Percentiles rank a stretch among this genome's conserved stretches.
Conservation (phyloP, 1,140 invertebrate species). For the Hyles vespertilio region DNA sequence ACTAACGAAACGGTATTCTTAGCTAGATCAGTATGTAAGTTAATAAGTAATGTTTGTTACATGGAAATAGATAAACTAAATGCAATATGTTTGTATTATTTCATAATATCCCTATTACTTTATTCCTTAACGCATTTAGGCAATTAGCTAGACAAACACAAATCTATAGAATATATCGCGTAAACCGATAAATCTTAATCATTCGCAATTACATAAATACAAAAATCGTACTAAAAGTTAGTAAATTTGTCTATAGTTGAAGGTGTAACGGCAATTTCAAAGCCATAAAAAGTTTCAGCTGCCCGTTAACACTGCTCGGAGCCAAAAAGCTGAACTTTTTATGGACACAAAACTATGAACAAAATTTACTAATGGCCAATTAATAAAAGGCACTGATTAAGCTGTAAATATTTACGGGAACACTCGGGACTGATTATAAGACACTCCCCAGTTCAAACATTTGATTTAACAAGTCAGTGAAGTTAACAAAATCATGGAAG, state of each 20-base stretch:
- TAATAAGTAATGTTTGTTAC: conserved; percentile 61
- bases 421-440: neutral
- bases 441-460: conserved; percentile 9
- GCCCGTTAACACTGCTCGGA: too few species aligned
- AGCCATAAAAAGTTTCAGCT: too few species aligned
- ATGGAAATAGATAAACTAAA: conserved; percentile 59
- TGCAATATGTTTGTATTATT: conserved; percentile 37
- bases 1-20: conserved; percentile 25
- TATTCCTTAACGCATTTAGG: too few species aligned
- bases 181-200: too few species aligned
- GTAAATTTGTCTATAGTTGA: too few species aligned
- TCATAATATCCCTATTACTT: neutral
- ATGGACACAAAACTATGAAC: neutral
- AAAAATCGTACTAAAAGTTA: too few species aligned
- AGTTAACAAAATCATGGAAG: conserved; percentile 38
- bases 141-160: too few species aligned
- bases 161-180: too few species aligned
- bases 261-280: too few species aligned
- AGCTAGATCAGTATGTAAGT: conserved; percentile 35
- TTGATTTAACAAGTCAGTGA: conserved; percentile 23
- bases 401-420: conserved; percentile 5
- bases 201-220: too few species aligned
- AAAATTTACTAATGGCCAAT: neutral
- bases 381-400: conserved; percentile 2
- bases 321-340: too few species aligned